Percentiles rank a stretch among this genome's conserved stretches.
These are phyloP conservation scores for Melanotaenia parkinsoni DNA, from an alignment of 2,797 vertebrate genomes.

Conservation along the genomic window DNA sequence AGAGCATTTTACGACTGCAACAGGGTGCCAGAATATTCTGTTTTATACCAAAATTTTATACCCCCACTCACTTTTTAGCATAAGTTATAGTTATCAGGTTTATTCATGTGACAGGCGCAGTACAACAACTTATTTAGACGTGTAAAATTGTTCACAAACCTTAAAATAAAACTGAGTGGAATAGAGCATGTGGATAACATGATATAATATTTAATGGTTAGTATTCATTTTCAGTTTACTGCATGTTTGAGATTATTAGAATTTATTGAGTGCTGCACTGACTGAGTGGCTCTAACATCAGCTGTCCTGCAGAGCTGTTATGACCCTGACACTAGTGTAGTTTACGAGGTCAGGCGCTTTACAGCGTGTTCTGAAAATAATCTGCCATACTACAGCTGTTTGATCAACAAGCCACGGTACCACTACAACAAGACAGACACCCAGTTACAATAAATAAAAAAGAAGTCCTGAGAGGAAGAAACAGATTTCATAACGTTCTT, in stretches of 20 bases:
- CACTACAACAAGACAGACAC: slow-evolving; percentile 24
- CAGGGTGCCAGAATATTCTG: slow-evolving; percentile 6
- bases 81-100: slow-evolving; percentile 9
- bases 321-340: slow-evolving; percentile 71
- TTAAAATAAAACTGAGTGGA: slow-evolving; percentile 16
- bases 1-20: not conserved
- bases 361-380: slow-evolving; percentile 75
- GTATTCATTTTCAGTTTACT: slow-evolving; percentile 31
- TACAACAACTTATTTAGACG: not conserved
- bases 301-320: slow-evolving; percentile 61
- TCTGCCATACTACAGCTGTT: slow-evolving; percentile 67
- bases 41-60: slow-evolving; percentile 12
- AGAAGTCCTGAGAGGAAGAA: slow-evolving; percentile 30
- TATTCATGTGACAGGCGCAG: slow-evolving; percentile 12
- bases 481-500: slow-evolving; percentile 67
- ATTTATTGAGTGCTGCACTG: slow-evolving; percentile 52
- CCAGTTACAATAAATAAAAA: slow-evolving; percentile 35
- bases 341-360: slow-evolving; percentile 78
- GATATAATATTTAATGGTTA: slow-evolving; percentile 1
- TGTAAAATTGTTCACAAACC: slow-evolving; percentile 6
- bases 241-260: slow-evolving; percentile 18
- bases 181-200: not conserved
- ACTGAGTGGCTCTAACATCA: slow-evolving; percentile 55
- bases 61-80: not conserved
- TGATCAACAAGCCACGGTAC: slow-evolving; percentile 62